These are phyloP conservation scores for Dynastes tityus DNA, from an alignment of 2,888 invertebrate species.

Conservation along the genomic window DNA sequence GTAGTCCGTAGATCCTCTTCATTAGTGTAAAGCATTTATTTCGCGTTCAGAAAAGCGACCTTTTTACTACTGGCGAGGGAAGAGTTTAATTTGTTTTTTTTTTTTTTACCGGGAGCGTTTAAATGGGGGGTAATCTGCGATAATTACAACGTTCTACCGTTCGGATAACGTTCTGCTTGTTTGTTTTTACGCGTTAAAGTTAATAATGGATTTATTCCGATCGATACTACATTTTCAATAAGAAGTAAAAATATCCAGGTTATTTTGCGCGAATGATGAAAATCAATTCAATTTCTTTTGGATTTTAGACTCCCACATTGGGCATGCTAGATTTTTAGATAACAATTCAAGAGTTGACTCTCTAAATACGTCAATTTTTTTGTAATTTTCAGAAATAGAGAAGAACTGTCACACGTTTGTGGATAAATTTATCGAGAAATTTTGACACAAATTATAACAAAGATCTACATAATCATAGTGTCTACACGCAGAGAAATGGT, in stretches of 20 bases:
- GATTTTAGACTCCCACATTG: too few relatives aligned
- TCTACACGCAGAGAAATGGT: too few relatives aligned
- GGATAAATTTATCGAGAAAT: too few relatives aligned
- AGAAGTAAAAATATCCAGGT: background rate
- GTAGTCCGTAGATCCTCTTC: constrained; percentile 15
- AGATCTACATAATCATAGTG: too few relatives aligned
- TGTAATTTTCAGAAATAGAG: too few relatives aligned
- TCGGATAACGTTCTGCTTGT: constrained; percentile 20
- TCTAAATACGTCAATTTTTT: too few relatives aligned
- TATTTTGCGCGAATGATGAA: too few relatives aligned
- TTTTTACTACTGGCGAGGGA: constrained; percentile 20
- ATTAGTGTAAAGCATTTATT: constrained; percentile 46
- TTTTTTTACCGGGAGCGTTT: constrained; percentile 20
- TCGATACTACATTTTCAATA: background rate
- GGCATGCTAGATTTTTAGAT: too few relatives aligned
- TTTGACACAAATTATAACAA: too few relatives aligned
- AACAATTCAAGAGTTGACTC: too few relatives aligned
- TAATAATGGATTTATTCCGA: constrained; percentile 16
- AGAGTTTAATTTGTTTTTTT: constrained; percentile 39
- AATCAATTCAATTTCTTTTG: too few relatives aligned
- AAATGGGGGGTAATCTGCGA: constrained; percentile 37
- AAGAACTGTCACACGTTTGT: too few relatives aligned
- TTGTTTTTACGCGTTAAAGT: constrained; percentile 10
- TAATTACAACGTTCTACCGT: constrained; percentile 26
- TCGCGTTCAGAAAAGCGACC: constrained; percentile 23